Base-by-base conservation (phyloP, 2,113 vertebrate species). In the Grus americana region DNA sequence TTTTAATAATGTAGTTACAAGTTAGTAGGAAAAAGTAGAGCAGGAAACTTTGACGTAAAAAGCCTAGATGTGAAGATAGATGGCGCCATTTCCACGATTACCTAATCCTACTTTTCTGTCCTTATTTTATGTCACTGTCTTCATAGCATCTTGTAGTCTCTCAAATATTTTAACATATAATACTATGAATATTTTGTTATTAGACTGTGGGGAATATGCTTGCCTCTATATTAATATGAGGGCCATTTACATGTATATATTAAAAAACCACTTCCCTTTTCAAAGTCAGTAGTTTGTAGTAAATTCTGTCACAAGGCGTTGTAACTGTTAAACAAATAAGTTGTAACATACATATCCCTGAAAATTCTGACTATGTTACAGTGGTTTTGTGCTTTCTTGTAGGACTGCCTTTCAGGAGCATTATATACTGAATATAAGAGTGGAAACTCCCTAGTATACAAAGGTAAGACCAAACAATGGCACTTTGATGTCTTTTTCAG, bases 381-480 rank as follows among this genome's bases (percentile, higher is more conserved):
- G 38, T 49, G 75, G 17, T 30, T 73, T 66, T 95, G 34, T 85
- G 27, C 78, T 88, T 78, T 82, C 72, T 94, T 95, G 27, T 67
- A 98, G 97, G 95, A 81, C 88, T 94, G n/a, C 62, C 65, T 93
- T 94, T 95, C 94, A 58, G 42, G 42, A 93, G 58, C 81, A 46
- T 61, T 86, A 32, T 62, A 65, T n/a, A 63, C 32, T 4, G 71
- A 85, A 78, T 93, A 5, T 85, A 80, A 95, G 74, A 97, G 49
- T 9, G 9, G 94, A 95, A 95, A 58, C 38, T 90, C 84, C 49
- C 15, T 67, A 4, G 21, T 68, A 30, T 94, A 57, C 36, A 46
- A 97, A 97, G 97, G 98, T 98, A 98, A 95, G 88, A n/a, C 10
- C 29, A 62, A 66, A 73, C 20, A 93, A 42, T 46, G 21, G 3